Base-by-base conservation (phyloP, 2,888 invertebrate species). In the Ichneumon xanthorius region DNA sequence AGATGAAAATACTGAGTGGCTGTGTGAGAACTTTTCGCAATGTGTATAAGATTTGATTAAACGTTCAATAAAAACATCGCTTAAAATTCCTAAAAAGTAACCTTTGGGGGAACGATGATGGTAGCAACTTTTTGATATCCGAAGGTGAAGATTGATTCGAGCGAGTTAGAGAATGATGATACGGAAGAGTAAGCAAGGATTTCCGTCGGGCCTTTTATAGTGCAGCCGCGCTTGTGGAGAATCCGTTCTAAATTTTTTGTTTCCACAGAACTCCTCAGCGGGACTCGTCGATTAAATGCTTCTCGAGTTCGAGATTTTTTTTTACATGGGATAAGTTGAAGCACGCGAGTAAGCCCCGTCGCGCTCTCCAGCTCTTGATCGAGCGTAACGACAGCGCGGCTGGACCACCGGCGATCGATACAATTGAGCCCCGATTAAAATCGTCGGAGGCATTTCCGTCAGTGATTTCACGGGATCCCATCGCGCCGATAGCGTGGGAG, bases 401-500 rank as follows among this genome's bases (percentile, higher is more conserved):
- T 71, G 87, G 92, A 91, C 91, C 91, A 92, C 91, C 91, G 84
- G 86, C 87, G 83, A 86, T 87, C 84, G 84, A 88, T 89, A 87
- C 88, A 86, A 88, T 89, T 87, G 86, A 86, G 37, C 84, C 86
- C 87, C 80, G 76, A 86, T 80, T 80, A 87, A 48, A 89, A 90
- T 90, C 88, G 90, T 91, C 90, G 86, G 89, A 88, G 76, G 87
- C 89, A 87, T 91, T 87, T 82, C 85, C 84, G 87, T 63, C 67
- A 72, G 65, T 84, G 86, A 91, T 92, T 92, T 90, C 90, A 92
- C 89, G 91, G 79, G 89, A 90, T 87, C 90, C 87, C 90, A 14
- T 45, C 70, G 26, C 53, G 89, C 89, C 87, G 89, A 89, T 88
- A 91, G 87, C 90, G 92, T 92, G 91, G 90, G 92, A 92, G 90